A percentile compares a stretch with the other conserved stretches of the same genome.
phyloP scores from a whole-genome alignment of 2,888 invertebrate genomes.

The Sesia bembeciformis region DNA sequence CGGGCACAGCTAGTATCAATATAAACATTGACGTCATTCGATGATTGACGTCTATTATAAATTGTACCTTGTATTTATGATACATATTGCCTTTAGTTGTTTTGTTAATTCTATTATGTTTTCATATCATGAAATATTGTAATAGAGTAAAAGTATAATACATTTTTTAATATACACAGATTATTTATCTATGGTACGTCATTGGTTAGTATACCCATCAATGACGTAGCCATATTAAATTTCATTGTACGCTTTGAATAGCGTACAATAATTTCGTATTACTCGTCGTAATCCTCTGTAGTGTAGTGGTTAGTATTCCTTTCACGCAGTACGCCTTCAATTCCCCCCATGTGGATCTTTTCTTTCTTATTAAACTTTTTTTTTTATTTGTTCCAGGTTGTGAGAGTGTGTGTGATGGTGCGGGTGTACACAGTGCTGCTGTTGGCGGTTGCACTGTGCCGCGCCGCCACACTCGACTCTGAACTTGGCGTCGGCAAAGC shows the following conservation, averaged over 20 bases:
- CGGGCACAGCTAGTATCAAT: too few species aligned
- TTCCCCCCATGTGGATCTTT: constrained; percentile 63
- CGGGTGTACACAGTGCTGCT: constrained; percentile 59
- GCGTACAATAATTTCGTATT: not conserved
- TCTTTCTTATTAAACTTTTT: not conserved
- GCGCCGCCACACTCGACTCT: constrained; percentile 74
- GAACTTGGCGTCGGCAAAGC: constrained; percentile 86
- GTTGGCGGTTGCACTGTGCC: constrained; percentile 76
- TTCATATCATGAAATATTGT: too few species aligned
- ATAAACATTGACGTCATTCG: too few species aligned
- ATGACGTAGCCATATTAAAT: too few species aligned
- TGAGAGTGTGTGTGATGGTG: constrained; percentile 58
- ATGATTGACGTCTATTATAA: too few species aligned
- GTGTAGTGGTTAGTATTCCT: constrained; percentile 76
- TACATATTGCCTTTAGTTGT: too few species aligned
- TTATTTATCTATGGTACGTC: too few species aligned
- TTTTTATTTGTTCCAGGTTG: constrained; percentile 21
- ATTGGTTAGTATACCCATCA: too few species aligned
- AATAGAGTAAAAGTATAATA: too few species aligned
- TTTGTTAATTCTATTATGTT: too few species aligned
- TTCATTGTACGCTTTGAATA: not conserved
- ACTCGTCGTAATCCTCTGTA: constrained; percentile 44
- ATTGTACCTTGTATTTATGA: too few species aligned
- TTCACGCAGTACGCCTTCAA: constrained; percentile 76
- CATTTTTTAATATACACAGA: too few species aligned